phyloP scores from a whole-genome alignment of 2,797 vertebrate genomes.

The Cossypha niveicapilla region DNA sequence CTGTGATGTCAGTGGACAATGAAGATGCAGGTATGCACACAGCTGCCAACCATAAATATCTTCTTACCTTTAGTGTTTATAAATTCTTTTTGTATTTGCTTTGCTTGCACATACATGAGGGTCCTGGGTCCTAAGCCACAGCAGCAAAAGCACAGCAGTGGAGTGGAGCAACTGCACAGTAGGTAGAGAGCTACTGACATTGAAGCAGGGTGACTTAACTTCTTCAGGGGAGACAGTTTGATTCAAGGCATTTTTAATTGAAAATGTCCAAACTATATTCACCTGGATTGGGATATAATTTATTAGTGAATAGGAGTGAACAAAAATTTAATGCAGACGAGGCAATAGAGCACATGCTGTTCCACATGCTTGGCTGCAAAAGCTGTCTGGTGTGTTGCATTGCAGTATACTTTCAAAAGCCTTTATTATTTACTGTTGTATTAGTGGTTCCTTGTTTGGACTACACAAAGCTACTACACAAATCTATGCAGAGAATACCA shows the following conservation, averaged over 20 bases:
- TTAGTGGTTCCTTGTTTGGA: background rate
- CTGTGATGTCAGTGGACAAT: background rate
- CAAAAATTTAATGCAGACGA: background rate
- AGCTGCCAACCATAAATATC: background rate
- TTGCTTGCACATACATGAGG: background rate
- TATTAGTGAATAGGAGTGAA: background rate
- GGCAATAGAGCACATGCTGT: background rate
- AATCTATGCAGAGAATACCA: background rate
- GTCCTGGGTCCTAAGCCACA: background rate
- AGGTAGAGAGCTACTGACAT: background rate
- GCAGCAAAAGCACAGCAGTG: background rate
- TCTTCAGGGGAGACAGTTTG: background rate
- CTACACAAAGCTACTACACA: background rate
- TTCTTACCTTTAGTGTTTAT: background rate
- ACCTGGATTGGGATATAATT: background rate
- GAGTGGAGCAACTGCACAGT: background rate
- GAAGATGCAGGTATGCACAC: background rate
- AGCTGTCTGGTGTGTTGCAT: background rate
- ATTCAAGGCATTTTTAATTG: background rate
- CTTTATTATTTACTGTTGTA: background rate
- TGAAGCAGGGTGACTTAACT: background rate
- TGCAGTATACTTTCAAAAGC: background rate
- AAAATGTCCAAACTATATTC: background rate
- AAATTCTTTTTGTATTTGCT: background rate
- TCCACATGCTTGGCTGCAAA: background rate